phyloP scores from a whole-genome alignment of 2,888 invertebrate species.

The Scaeva pyrastri region DNA sequence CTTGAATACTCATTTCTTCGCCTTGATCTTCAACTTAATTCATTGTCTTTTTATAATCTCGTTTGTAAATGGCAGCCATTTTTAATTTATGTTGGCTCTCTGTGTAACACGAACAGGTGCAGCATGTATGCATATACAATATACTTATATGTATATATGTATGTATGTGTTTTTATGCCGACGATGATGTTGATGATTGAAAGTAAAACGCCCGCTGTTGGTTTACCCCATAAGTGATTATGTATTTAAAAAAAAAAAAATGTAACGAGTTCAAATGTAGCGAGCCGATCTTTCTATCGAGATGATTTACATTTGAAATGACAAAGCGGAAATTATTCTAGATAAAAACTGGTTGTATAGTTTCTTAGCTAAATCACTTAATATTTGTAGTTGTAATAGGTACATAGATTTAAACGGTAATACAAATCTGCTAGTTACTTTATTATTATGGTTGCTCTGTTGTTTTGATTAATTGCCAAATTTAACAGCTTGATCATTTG shows the following conservation, averaged over 20 bases:
- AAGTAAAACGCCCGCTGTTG: conserved; percentile 7
- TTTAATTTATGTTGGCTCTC: conserved; percentile 33
- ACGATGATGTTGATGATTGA: not conserved
- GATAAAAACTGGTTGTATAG: no score
- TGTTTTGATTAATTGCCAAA: no score
- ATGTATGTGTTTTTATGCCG: not conserved
- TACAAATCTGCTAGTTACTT: no score
- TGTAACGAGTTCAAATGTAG: conserved; percentile 3
- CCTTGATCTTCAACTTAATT: conserved; percentile 58
- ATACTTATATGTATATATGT: no score
- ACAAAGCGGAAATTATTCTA: no score
- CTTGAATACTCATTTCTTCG: conserved; percentile 55
- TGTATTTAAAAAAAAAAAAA: not conserved
- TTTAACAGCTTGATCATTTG: no score
- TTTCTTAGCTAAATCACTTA: no score
- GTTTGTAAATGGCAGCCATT: conserved; percentile 36
- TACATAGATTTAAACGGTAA: no score
- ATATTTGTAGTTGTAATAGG: no score
- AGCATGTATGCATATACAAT: not conserved
- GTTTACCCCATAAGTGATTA: conserved; percentile 14
- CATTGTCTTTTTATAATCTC: conserved; percentile 48
- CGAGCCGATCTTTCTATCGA: not conserved
- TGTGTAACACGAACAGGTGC: not conserved
- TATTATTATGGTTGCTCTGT: no score
- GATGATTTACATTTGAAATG: not conserved